These are phyloP conservation scores for Mesochorus sp. DNA, from an alignment of 2,888 invertebrate species.

Conservation along the genomic window DNA sequence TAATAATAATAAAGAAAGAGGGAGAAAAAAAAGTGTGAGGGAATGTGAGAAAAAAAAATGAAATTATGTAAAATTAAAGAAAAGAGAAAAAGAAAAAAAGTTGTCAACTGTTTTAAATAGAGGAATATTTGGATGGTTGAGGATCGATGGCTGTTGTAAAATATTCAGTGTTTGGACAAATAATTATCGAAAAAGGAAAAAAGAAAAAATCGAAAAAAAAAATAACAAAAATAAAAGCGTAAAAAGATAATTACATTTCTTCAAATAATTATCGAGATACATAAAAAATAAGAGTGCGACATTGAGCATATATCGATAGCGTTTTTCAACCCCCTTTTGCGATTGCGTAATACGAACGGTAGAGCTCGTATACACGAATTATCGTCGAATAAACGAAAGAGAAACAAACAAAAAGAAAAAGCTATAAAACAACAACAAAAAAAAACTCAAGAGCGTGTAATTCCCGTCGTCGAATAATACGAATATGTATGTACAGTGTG, in stretches of 20 bases:
- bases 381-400: constrained; percentile 60
- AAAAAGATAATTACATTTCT: constrained; percentile 59
- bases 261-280: constrained; percentile 75
- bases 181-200: constrained; percentile 73
- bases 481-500: constrained; percentile 24
- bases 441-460: constrained; percentile 28
- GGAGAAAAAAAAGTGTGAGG: constrained; percentile 54
- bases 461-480: constrained; percentile 34
- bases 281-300: constrained; percentile 64
- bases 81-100: constrained; percentile 68
- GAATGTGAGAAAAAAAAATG: constrained; percentile 61
- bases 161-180: constrained; percentile 80
- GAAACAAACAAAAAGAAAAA: constrained; percentile 32
- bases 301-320: constrained; percentile 75
- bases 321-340: constrained; percentile 75
- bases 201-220: background rate
- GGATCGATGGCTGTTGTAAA: constrained; percentile 80
- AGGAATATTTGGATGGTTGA: constrained; percentile 76
- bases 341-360: constrained; percentile 70
- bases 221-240: background rate
- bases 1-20: constrained; percentile 52
- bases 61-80: constrained; percentile 40
- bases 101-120: constrained; percentile 76
- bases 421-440: constrained; percentile 3
- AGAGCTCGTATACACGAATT: constrained; percentile 50